phyloP scores from a whole-genome alignment of 2,113 vertebrate genomes.

The Rhabdornis inornatus region DNA sequence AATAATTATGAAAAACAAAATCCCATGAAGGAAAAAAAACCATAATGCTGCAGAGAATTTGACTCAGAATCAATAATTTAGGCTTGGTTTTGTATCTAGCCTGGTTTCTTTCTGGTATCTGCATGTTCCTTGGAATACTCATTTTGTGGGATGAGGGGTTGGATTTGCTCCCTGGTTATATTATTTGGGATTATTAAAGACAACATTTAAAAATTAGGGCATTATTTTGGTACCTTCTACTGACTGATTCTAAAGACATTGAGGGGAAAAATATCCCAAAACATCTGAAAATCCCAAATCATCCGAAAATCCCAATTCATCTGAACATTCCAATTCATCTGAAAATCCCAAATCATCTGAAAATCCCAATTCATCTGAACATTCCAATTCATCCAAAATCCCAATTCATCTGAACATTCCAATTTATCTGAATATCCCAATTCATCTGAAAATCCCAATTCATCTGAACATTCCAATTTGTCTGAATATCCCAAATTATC shows the following conservation, averaged over 20 bases:
- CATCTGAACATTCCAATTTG: too few relatives aligned
- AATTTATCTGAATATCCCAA: background rate
- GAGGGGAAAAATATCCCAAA: background rate
- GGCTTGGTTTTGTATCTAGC: background rate
- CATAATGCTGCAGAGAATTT: background rate
- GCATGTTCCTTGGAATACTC: fast-evolving
- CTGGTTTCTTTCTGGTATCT: background rate
- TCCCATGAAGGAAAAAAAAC: background rate
- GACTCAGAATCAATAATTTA: background rate
- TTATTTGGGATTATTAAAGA: background rate
- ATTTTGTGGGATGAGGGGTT: background rate
- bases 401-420: background rate
- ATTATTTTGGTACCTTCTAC: background rate
- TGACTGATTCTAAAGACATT: background rate
- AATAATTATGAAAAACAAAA: background rate
- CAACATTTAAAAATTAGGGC: background rate
- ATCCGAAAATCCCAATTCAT: fast-evolving
- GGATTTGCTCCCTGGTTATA: background rate
- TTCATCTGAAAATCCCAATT: too few relatives aligned
- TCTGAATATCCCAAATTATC: too few relatives aligned
- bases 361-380: background rate
- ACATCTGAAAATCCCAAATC: background rate
- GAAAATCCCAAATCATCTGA: too few relatives aligned
- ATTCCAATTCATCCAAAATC: background rate
- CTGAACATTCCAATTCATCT: fast-evolving